phyloP scores from a whole-genome alignment of 1,140 invertebrate species.

The Drosophila navojoa region DNA sequence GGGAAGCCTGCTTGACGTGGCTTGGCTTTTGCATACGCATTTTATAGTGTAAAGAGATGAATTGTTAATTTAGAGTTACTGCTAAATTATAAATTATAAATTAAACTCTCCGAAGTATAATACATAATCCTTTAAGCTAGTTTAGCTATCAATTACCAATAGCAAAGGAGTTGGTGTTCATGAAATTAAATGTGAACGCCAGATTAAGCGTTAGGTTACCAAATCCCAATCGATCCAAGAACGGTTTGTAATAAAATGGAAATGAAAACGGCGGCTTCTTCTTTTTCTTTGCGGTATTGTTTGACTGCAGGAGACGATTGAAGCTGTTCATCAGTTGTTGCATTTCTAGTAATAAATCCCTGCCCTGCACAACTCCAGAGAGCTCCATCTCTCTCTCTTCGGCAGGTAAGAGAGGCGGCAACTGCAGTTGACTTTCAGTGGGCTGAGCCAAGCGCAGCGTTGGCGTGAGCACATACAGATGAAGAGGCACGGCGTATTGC shows the following conservation, averaged over 20 bases:
- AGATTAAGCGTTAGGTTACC: slow-evolving; percentile 55
- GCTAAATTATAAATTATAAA: too few relatives aligned
- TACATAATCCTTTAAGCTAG: not conserved
- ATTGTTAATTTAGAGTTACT: too few relatives aligned
- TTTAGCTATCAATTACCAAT: not conserved
- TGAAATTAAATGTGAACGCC: slow-evolving; percentile 56
- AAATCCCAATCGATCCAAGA: slow-evolving; percentile 56
- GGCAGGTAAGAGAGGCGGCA: not conserved
- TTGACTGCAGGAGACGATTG: slow-evolving; percentile 20
- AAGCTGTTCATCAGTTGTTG: slow-evolving; percentile 35
- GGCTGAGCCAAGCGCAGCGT: not conserved
- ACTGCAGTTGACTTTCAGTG: not conserved
- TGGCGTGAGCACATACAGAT: not conserved
- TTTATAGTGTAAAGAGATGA: too few relatives aligned
- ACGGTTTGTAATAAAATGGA: slow-evolving; percentile 26
- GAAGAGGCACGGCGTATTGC: not conserved
- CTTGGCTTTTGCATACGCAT: too few relatives aligned
- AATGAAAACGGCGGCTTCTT: slow-evolving; percentile 38
- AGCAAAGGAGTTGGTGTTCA: slow-evolving; percentile 40
- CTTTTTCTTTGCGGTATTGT: slow-evolving; percentile 44
- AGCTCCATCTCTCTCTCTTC: not conserved
- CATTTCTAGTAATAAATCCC: slow-evolving; percentile 30
- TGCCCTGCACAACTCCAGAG: slow-evolving; percentile 16
- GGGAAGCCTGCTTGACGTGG: too few relatives aligned
- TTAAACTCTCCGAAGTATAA: too few relatives aligned